phyloP scores from a whole-genome alignment of 2,888 invertebrate species.

The Toxonevra muliebris region DNA sequence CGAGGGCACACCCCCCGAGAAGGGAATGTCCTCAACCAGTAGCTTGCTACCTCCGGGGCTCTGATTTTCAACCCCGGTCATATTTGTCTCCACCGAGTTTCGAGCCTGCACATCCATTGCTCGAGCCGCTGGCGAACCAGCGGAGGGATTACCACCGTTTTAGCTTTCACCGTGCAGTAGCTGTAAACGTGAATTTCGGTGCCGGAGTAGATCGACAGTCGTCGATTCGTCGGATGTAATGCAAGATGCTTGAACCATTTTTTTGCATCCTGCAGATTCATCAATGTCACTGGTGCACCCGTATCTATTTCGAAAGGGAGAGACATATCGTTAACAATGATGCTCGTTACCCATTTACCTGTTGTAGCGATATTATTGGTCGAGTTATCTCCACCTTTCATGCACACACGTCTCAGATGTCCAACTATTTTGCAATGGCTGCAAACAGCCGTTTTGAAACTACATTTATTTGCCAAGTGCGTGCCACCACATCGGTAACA shows the following conservation, averaged over 20 bases:
- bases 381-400: conserved; percentile 27
- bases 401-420: conserved; percentile 30
- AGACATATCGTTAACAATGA: conserved; percentile 5
- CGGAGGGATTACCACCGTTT: too few species aligned
- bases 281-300: conserved; percentile 25
- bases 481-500: conserved; percentile 30
- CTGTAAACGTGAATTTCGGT: too few species aligned
- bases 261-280: conserved; percentile 19
- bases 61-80: too few species aligned
- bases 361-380: conserved; percentile 22
- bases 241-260: conserved; percentile 8
- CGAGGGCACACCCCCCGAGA: too few species aligned
- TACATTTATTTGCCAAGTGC: conserved; percentile 27
- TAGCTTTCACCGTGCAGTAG: too few species aligned
- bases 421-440: conserved; percentile 30
- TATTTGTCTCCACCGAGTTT: too few species aligned
- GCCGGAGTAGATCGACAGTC: too few species aligned
- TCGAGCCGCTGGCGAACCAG: too few species aligned
- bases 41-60: too few species aligned
- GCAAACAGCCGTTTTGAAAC: conserved; percentile 28
- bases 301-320: conserved; percentile 30
- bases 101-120: too few species aligned
- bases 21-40: too few species aligned
- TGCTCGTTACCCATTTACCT: neutral
- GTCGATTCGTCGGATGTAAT: conserved; percentile 10